Percentiles rank a stretch among this genome's conserved stretches.
phyloP scores from a whole-genome alignment of 2,797 vertebrate species.

The Tachyglossus aculeatus region DNA sequence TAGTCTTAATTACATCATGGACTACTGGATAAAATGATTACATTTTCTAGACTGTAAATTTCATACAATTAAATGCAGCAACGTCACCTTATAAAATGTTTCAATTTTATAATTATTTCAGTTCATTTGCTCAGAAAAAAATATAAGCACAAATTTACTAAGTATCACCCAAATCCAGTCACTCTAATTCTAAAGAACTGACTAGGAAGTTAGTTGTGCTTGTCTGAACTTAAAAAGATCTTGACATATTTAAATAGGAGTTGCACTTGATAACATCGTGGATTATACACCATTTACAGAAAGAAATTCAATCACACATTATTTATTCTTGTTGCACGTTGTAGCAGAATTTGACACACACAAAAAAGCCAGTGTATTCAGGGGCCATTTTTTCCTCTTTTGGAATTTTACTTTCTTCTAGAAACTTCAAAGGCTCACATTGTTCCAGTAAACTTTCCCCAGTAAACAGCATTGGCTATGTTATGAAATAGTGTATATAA shows the following conservation, averaged over 20 bases:
- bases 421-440: background rate
- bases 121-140: slow-evolving; percentile 79
- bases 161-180: slow-evolving; percentile 73
- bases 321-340: slow-evolving; percentile 60
- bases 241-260: slow-evolving; percentile 78
- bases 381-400: slow-evolving; percentile 31
- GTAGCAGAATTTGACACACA: slow-evolving; percentile 4
- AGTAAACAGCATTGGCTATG: background rate
- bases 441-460: background rate
- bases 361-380: background rate
- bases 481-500: no score
- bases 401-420: no score
- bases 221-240: slow-evolving; percentile 80
- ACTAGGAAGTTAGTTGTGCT: slow-evolving; percentile 76
- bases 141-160: slow-evolving; percentile 74
- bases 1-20: slow-evolving; percentile 76
- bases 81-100: slow-evolving; percentile 78
- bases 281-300: slow-evolving; percentile 62
- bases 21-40: slow-evolving; percentile 76
- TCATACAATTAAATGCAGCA: slow-evolving; percentile 76
- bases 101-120: slow-evolving; percentile 83
- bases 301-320: slow-evolving; percentile 61
- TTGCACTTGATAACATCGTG: slow-evolving; percentile 73
- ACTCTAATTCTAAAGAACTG: slow-evolving; percentile 64
- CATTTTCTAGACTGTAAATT: slow-evolving; percentile 78